These are phyloP conservation scores for Porites cylindrica DNA, from an alignment of 92 coral and sea anemone species.

Conservation along the genomic window DNA sequence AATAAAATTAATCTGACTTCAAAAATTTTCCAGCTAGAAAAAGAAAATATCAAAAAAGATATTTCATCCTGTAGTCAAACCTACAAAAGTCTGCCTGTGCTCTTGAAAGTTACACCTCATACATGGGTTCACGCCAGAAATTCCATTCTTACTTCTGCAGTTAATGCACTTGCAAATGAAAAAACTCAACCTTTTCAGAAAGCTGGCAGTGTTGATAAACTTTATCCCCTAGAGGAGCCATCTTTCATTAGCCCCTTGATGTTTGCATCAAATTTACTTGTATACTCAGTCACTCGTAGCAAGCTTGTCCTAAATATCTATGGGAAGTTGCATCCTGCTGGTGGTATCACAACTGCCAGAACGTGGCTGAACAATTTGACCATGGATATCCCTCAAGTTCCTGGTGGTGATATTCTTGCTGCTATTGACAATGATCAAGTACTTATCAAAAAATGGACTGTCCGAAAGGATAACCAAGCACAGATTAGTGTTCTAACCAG, in stretches of 20 bases:
- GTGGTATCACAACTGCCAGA: constrained; percentile 7
- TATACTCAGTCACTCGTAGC: constrained; percentile 9
- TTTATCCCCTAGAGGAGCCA: constrained; percentile 16
- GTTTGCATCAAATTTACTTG: constrained; percentile 37
- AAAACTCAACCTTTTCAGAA: neutral
- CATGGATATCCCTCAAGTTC: constrained; percentile 32
- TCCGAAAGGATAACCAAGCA: constrained; percentile 49
- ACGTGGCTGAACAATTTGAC: constrained; percentile 35
- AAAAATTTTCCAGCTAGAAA: neutral
- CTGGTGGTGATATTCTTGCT: constrained; percentile 38
- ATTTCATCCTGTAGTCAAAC: neutral
- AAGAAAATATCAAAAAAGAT: constrained; percentile 5
- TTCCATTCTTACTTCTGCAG: constrained; percentile 3
- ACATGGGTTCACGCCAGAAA: constrained; percentile 4
- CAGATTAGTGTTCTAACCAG: constrained; percentile 53
- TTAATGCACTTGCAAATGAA: neutral
- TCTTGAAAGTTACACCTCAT: neutral
- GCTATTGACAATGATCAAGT: constrained; percentile 55
- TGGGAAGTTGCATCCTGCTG: constrained; percentile 29
- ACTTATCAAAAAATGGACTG: constrained; percentile 48
- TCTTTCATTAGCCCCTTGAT: constrained; percentile 7
- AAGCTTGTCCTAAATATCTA: neutral
- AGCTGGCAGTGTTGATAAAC: constrained; percentile 8
- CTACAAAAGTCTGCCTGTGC: neutral
- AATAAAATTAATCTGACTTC: neutral